Evolutionary conservation across 2,797 vertebrate species (phyloP).

Genomic region (Ctenopoma kingsleyae): DNA sequence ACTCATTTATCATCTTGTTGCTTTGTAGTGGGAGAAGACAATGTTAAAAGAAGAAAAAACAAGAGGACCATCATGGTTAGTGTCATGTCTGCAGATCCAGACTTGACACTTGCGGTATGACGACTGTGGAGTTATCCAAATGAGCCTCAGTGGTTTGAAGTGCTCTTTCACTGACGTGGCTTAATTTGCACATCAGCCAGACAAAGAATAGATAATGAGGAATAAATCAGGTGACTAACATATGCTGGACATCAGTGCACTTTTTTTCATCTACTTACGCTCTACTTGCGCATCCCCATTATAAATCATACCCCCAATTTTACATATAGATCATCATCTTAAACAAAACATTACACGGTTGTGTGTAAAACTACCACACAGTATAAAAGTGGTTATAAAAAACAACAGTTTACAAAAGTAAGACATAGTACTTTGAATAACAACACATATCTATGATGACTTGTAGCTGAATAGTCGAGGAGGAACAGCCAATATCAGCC

Average conservation of each 20-base stretch:
- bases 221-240: neutral
- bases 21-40: neutral
- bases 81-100: neutral
- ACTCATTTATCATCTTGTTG: neutral
- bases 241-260: neutral
- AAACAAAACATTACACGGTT: too few species aligned
- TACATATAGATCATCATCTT: too few species aligned
- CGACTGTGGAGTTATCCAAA: neutral
- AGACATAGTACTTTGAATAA: too few species aligned
- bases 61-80: neutral
- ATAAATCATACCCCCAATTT: too few species aligned
- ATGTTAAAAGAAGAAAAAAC: neutral
- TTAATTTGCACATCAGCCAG: constrained; percentile 32
- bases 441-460: too few species aligned
- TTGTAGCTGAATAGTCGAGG: too few species aligned
- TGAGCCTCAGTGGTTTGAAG: neutral
- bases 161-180: neutral
- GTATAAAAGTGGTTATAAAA: too few species aligned
- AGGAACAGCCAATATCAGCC: too few species aligned
- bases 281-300: too few species aligned
- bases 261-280: too few species aligned
- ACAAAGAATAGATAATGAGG: neutral
- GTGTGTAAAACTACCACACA: too few species aligned
- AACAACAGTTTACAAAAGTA: too few species aligned
- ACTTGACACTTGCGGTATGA: neutral